Evolutionary conservation across 2,888 invertebrate genomes (phyloP), one percentile per base, ranked within the genome.

Genomic region (Euclidia mi): DNA sequence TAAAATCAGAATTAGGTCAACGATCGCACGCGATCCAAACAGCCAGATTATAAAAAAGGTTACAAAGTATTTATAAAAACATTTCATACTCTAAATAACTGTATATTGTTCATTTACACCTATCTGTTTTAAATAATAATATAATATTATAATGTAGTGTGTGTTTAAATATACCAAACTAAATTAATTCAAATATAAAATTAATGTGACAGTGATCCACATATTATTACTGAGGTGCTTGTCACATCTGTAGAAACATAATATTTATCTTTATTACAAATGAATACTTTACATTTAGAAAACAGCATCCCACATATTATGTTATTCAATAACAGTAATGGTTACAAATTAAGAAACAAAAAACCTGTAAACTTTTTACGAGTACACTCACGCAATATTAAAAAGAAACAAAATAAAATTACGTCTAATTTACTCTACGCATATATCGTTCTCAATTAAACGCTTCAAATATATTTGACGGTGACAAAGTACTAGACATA

Each of bases 1-100:
- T 78, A 79, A 79, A 73, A 71, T 75, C 58, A 68, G 76, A 85
- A 81, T 64, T 82, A 78, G 81, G 83, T 83, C 82, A 81, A 71
- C 70, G 78, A 79, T 66, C 71, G 71, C 73, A 70, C 74, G 78
- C 82, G 79, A 82, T 81, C 76, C 78, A 79, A 76, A 72, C 76
- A 76, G 74, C 59, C 68, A 67, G 57, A 73, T 68, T 69, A 71
- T 67, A 74, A 60, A 48, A 71, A 71, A 71, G 42, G 35, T 38
- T 38, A 20, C 10, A 40, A 29, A 37, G 20, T 31, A 44, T 37
- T 49, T 34, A 41, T 42, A 42, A 32, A 50, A 43, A 17, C 15
- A 28, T 6, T 11, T 28, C 29, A 28, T 49, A 34, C n/a, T n/a
- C n/a, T n/a, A n/a, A n/a, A n/a, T n/a, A n/a, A n/a, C n/a, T n/a